Percentiles rank a stretch among this genome's conserved stretches.
Conservation (phyloP, 1,140 invertebrate species). For the Apis florea region DNA sequence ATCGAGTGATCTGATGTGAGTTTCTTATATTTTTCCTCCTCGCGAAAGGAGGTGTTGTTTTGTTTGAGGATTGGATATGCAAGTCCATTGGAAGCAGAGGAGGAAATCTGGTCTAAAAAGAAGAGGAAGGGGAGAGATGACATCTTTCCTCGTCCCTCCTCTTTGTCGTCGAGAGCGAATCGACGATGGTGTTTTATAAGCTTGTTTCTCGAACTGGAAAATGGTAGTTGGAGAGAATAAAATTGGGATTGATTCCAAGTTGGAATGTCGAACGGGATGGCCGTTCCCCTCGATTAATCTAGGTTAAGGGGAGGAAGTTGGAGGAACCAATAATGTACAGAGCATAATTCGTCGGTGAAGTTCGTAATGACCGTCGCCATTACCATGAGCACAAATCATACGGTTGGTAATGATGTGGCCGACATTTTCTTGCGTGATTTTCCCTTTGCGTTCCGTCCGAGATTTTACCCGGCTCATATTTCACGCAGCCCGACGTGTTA, state of each 20-base stretch:
- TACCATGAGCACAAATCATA: constrained; percentile 31
- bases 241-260: no score
- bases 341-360: constrained; percentile 1
- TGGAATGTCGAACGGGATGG: no score
- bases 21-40: constrained; percentile 3
- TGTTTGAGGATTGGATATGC: constrained; percentile 53
- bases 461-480: constrained; percentile 28
- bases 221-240: no score
- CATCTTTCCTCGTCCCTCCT: background rate
- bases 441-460: constrained; percentile 19
- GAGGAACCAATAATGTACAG: background rate
- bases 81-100: constrained; percentile 7
- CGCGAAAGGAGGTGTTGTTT: background rate
- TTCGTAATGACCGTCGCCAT: constrained; percentile 11
- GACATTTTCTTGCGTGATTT: constrained; percentile 46
- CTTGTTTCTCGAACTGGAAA: background rate
- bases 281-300: background rate
- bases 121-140: background rate
- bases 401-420: constrained; percentile 20
- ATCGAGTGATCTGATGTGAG: background rate
- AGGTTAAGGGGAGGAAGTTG: background rate
- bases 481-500: constrained; percentile 32
- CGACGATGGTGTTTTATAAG: no score
- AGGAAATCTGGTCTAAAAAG: constrained; percentile 8
- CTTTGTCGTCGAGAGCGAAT: no score